phyloP scores from a whole-genome alignment of 2,888 invertebrate species.

The Dasysyrphus albostriatus region DNA sequence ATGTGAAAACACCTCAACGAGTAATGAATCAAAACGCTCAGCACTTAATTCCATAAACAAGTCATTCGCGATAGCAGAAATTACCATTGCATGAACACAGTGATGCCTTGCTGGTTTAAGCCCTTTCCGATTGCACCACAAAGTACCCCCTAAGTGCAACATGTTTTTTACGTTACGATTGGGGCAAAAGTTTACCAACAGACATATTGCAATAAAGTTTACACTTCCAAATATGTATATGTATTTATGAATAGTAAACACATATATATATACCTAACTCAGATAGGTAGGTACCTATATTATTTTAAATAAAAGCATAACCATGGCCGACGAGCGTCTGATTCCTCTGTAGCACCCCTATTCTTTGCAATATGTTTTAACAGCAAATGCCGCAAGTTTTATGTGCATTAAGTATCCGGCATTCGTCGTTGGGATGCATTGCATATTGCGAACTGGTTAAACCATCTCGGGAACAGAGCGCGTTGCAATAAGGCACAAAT shows the following conservation, averaged over 20 bases:
- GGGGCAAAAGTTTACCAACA: neutral
- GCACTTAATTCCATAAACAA: constrained; percentile 32
- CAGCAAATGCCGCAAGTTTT: constrained; percentile 42
- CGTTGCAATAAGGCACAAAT: constrained; percentile 12
- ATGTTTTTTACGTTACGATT: constrained; percentile 2
- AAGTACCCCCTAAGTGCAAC: neutral
- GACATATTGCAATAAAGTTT: constrained; percentile 13
- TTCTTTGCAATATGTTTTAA: neutral
- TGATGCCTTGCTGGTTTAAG: neutral
- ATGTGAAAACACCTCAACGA: constrained; percentile 31
- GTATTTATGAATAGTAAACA: neutral
- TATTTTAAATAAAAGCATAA: neutral
- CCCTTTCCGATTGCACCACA: neutral
- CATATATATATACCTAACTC: neutral
- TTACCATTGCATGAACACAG: constrained; percentile 31
- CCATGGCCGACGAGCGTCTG: constrained; percentile 3
- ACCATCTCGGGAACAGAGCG: constrained; percentile 12
- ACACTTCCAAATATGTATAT: neutral
- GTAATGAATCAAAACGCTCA: constrained; percentile 40
- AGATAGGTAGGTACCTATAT: neutral
- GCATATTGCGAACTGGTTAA: constrained; percentile 31
- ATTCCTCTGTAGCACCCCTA: neutral
- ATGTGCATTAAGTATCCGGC: constrained; percentile 52
- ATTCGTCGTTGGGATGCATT: constrained; percentile 20
- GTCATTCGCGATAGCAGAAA: constrained; percentile 32